Percentiles rank a stretch among this genome's conserved stretches.
These are phyloP conservation scores for Falco rusticolus DNA, from an alignment of 2,797 vertebrate genomes.

Conservation along the genomic window DNA sequence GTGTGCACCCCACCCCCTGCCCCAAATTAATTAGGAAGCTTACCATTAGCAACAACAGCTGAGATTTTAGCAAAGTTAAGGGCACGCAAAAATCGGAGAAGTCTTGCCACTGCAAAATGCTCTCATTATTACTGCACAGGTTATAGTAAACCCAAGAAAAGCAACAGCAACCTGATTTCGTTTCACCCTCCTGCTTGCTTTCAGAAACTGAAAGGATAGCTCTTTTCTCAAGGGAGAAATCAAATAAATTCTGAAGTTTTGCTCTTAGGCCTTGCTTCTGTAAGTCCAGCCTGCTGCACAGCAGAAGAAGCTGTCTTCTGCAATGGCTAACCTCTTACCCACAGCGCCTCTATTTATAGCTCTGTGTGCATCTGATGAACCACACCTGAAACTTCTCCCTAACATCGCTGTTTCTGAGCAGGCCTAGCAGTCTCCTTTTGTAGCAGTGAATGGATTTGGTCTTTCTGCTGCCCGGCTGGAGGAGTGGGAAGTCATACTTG, in stretches of 20 bases:
- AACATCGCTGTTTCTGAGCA: not conserved
- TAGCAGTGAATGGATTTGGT: not conserved
- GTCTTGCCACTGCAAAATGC: not conserved
- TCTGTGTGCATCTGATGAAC: not conserved
- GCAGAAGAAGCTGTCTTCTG: not conserved
- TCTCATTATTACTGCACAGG: not conserved
- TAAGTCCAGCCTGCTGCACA: not conserved
- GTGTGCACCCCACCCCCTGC: accelerated
- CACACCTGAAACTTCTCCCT: not conserved
- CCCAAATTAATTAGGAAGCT: not conserved
- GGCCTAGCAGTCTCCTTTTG: not conserved
- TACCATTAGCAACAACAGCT: not conserved
- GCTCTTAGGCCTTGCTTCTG: not conserved
- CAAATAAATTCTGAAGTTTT: not conserved
- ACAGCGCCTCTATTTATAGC: not conserved
- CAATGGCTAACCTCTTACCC: not conserved
- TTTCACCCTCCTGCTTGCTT: not conserved
- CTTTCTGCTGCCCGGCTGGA: not conserved
- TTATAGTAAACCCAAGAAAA: not conserved
- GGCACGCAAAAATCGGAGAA: not conserved
- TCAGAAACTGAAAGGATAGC: not conserved
- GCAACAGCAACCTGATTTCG: not conserved
- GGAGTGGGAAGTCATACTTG: not conserved
- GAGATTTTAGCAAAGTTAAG: not conserved
- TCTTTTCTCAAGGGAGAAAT: not conserved